Conservation (phyloP, 2,797 vertebrate genomes). For the Podarcis siculus region DNA sequence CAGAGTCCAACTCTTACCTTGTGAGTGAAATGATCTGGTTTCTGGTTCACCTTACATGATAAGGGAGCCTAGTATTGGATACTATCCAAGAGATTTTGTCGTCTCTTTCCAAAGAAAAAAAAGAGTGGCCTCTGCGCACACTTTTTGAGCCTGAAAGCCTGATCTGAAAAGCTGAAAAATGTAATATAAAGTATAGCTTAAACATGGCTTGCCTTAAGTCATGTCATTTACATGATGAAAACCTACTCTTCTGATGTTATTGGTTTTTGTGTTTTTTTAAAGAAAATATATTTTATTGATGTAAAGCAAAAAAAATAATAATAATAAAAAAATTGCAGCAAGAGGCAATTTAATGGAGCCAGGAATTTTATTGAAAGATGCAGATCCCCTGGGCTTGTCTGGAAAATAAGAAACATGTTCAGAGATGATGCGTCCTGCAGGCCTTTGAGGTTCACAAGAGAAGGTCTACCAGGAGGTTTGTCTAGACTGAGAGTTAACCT, state of each 20-base stretch:
- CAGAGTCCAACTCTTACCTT: neutral
- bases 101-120: neutral
- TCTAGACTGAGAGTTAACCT: conserved; percentile 71
- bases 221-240: conserved; percentile 59
- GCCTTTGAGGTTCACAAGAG: conserved; percentile 43
- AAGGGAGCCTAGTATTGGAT: neutral
- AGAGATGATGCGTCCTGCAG: conserved; percentile 40
- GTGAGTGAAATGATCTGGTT: conserved; percentile 13
- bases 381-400: conserved; percentile 63
- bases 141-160: neutral
- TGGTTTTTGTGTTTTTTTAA: neutral
- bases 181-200: conserved; percentile 45
- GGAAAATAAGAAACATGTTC: conserved; percentile 71
- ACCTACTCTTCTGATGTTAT: conserved; percentile 43
- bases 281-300: conserved; percentile 30
- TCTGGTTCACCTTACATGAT: conserved; percentile 10
- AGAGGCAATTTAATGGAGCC: conserved; percentile 62
- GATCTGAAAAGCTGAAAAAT: conserved; percentile 4
- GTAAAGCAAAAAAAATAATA: neutral
- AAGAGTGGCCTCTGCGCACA: neutral
- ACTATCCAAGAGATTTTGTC: neutral
- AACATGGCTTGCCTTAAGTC: conserved; percentile 26
- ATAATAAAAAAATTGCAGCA: neutral
- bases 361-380: conserved; percentile 63
- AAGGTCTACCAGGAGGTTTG: conserved; percentile 20